Evolutionary conservation across 2,113 vertebrate species (phyloP).

Genomic region (Silurus meridionalis): DNA sequence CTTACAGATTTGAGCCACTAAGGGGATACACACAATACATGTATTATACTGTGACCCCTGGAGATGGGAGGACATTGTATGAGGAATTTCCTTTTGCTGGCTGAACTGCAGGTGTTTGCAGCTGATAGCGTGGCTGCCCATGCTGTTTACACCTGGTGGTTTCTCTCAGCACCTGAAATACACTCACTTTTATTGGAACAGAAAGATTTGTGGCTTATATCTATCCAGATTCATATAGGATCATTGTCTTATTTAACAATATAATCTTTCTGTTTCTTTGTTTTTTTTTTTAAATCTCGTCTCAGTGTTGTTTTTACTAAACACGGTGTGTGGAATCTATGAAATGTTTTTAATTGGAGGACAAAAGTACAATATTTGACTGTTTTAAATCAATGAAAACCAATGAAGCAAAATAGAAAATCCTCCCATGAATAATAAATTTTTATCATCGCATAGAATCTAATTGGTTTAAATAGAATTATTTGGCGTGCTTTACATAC

Average conservation of each 20-base stretch:
- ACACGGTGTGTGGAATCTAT: neutral
- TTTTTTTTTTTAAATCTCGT: conserved; percentile 6
- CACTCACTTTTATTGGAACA: neutral
- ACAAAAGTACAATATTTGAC: neutral
- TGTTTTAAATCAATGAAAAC: conserved; percentile 4
- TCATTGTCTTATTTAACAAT: conserved; percentile 1
- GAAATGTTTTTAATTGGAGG: neutral
- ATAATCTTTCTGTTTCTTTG: neutral
- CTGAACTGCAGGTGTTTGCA: conserved; percentile 36
- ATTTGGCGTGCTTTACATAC: neutral
- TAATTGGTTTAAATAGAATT: neutral
- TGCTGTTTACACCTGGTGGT: conserved; percentile 26
- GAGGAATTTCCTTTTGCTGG: conserved; percentile 14
- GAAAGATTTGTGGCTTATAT: neutral
- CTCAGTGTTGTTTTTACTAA: neutral
- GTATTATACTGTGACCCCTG: conserved; percentile 22
- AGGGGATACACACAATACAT: conserved; percentile 33
- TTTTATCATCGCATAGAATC: neutral
- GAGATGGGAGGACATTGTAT: conserved; percentile 24
- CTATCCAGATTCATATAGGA: conserved; percentile 7
- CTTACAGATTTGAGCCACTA: conserved; percentile 32
- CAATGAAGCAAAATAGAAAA: neutral
- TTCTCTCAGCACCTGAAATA: conserved; percentile 23
- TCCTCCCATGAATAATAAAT: neutral
- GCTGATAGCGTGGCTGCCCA: conserved; percentile 19